Percentiles rank a stretch among this genome's conserved stretches.
Evolutionary conservation across 2,113 vertebrate species (phyloP).

Genomic region (Mastomys natalensis): DNA sequence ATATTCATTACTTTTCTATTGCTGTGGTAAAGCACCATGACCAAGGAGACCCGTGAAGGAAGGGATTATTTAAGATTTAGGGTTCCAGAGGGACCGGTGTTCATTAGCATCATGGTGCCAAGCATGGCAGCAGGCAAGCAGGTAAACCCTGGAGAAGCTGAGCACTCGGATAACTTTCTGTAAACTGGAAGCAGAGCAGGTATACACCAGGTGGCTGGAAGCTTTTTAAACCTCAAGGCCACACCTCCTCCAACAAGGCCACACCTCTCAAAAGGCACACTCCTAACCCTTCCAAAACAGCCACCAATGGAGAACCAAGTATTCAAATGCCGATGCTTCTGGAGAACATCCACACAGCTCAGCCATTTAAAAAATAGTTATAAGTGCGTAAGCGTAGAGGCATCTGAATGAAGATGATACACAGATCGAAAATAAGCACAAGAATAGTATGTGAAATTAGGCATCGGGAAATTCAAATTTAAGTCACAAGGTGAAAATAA

Average conservation of each 20-base stretch:
- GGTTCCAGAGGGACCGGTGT: too few relatives aligned
- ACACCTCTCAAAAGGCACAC: too few relatives aligned
- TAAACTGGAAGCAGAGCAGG: background rate
- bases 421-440: background rate
- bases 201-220: background rate
- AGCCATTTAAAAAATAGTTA: background rate
- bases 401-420: background rate
- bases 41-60: background rate
- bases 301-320: background rate
- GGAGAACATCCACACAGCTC: background rate
- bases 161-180: background rate
- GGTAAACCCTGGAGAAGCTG: background rate
- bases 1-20: background rate
- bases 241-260: background rate
- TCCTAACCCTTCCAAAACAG: too few relatives aligned
- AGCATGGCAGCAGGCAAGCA: background rate
- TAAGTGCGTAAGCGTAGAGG: background rate
- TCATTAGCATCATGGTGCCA: background rate
- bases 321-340: background rate
- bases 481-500: background rate
- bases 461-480: background rate
- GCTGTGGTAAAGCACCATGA: background rate
- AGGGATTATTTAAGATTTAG: background rate
- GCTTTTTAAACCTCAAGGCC: background rate
- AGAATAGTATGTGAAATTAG: background rate